Percentiles rank a stretch among this genome's conserved stretches.
phyloP scores from a whole-genome alignment of 2,797 vertebrate genomes.

The Periophthalmus magnuspinnatus region DNA sequence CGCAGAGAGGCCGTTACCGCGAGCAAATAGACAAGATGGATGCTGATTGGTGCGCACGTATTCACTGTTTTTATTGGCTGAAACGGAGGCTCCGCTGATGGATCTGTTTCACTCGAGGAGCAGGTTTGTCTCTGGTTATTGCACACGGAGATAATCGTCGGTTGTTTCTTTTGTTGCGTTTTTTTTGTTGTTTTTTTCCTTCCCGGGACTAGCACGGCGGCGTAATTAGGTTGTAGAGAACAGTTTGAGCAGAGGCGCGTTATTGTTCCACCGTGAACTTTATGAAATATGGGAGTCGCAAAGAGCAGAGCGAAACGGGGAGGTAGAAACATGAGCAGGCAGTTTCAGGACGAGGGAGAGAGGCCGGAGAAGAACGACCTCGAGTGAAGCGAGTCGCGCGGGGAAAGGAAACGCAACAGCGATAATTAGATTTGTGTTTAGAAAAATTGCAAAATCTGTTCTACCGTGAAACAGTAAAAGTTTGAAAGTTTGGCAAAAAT shows the following conservation, averaged over 20 bases:
- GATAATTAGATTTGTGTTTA: neutral
- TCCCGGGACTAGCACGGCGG: constrained; percentile 50
- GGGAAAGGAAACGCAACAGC: neutral
- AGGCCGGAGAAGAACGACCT: constrained; percentile 63
- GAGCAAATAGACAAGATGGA: constrained; percentile 51
- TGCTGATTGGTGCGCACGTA: constrained; percentile 56
- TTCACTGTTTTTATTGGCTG: constrained; percentile 56
- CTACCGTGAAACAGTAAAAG: neutral
- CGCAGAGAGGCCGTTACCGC: constrained; percentile 35
- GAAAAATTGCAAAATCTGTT: neutral
- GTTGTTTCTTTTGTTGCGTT: constrained; percentile 66
- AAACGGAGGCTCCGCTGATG: constrained; percentile 56
- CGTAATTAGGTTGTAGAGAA: constrained; percentile 72
- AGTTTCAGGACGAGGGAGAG: constrained; percentile 45
- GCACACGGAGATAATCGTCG: constrained; percentile 68
- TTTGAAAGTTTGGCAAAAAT: neutral
- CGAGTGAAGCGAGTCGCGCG: constrained; percentile 52
- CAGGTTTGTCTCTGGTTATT: constrained; percentile 72
- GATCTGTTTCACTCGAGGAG: constrained; percentile 68
- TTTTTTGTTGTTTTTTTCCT: constrained; percentile 19
- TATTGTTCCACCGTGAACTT: constrained; percentile 75
- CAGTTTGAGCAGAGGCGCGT: constrained; percentile 63
- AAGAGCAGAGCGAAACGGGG: constrained; percentile 33
- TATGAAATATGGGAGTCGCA: constrained; percentile 73
- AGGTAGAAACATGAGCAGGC: constrained; percentile 53